Conservation (phyloP, 2,888 invertebrate genomes). For the Aethes cnicana region DNA sequence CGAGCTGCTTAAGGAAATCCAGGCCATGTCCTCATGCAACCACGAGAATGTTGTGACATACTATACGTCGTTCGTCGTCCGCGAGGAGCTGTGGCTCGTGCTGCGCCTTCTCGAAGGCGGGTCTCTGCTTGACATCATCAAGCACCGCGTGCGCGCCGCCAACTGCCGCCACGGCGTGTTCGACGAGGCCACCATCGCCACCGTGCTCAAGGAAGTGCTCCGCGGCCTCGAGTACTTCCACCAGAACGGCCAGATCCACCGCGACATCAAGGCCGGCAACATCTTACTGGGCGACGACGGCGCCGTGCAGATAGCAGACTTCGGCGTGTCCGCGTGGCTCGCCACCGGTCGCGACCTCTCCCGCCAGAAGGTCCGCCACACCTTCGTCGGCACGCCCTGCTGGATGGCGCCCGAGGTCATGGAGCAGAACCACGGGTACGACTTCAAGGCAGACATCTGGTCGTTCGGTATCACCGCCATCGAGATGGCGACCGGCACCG, state of each 20-base stretch:
- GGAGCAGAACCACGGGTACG: conserved; percentile 99
- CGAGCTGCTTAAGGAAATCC: conserved; percentile 94
- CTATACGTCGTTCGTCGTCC: conserved; percentile 98
- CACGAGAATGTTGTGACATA: conserved; percentile 99
- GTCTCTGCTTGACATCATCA: conserved; percentile 94
- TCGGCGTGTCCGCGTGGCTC: conserved; percentile 99
- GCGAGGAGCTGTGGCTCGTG: conserved; percentile 99
- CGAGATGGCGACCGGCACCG: conserved; percentile 99
- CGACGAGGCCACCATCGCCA: conserved; percentile 98
- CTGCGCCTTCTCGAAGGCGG: conserved; percentile 97
- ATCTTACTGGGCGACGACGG: conserved; percentile 98
- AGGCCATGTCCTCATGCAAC: conserved; percentile 99
- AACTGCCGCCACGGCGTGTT: conserved; percentile 98
- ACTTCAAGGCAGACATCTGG: conserved; percentile 95
- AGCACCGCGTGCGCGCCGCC: conserved; percentile 95
- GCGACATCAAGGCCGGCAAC: conserved; percentile 97
- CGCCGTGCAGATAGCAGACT: conserved; percentile 99
- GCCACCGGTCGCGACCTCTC: conserved; percentile 98
- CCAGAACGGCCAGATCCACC: conserved; percentile 96
- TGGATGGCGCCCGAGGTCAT: conserved; percentile 99
- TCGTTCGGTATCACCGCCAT: conserved; percentile 98
- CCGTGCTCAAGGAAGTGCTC: conserved; percentile 97
- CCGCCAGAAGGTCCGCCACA: conserved; percentile 97
- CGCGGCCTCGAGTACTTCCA: conserved; percentile 99
- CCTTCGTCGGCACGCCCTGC: conserved; percentile 99